Percentiles rank a stretch among this genome's conserved stretches.
phyloP scores from a whole-genome alignment of 2,113 vertebrate species.

The Sinosuthora webbiana region DNA sequence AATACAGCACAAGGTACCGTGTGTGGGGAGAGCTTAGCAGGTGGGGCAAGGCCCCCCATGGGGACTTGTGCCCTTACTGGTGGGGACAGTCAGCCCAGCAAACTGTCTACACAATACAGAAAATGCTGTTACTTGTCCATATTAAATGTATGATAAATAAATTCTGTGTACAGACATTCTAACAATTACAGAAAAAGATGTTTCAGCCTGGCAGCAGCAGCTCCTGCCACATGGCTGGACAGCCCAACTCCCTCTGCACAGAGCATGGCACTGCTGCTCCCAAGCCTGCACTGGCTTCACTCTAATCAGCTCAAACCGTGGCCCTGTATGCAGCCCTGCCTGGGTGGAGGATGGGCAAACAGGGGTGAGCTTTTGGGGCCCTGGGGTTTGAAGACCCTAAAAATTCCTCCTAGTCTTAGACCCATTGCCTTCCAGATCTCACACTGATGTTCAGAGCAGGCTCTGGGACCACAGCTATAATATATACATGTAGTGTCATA shows the following conservation, averaged over 20 bases:
- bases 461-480: neutral
- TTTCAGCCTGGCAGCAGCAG: neutral
- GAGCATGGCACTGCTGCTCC: neutral
- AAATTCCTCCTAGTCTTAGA: neutral
- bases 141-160: neutral
- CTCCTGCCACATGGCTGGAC: neutral
- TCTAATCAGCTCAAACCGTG: accelerated
- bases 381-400: neutral
- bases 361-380: neutral
- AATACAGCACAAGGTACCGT: neutral
- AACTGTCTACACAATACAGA: neutral
- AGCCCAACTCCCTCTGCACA: neutral
- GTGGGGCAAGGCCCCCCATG: neutral
- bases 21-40: neutral
- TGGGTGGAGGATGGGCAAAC: neutral
- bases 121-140: neutral
- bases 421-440: neutral
- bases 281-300: neutral
- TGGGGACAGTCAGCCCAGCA: neutral
- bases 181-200: neutral
- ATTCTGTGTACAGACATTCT: neutral
- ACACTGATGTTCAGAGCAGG: accelerated
- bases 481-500: accelerated
- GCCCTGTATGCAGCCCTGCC: neutral
- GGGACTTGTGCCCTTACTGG: neutral